Conservation (phyloP, 1,140 invertebrate genomes). For the Drosophila malerkotliana region DNA sequence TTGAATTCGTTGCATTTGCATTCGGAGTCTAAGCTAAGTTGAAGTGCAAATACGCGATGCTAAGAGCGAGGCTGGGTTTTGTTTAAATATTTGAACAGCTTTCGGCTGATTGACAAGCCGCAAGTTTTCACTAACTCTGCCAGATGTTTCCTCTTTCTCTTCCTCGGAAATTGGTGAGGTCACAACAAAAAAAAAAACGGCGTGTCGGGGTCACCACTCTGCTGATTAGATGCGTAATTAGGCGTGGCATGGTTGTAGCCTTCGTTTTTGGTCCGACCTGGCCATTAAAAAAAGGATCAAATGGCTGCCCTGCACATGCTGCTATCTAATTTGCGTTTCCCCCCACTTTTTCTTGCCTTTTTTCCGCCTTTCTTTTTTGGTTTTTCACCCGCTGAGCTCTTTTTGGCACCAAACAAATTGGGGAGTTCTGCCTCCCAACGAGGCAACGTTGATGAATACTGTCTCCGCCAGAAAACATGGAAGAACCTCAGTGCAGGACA, state of each 20-base stretch:
- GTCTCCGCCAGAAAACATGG: constrained; percentile 24
- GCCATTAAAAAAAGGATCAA: constrained; percentile 66
- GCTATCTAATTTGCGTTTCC: constrained; percentile 71
- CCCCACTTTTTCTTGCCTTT: constrained; percentile 28
- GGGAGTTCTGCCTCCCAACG: constrained; percentile 39
- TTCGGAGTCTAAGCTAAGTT: constrained; percentile 51
- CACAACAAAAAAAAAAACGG: not conserved
- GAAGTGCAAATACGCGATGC: constrained; percentile 63
- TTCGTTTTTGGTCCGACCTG: constrained; percentile 6
- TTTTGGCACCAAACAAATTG: constrained; percentile 39
- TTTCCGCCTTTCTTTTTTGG: constrained; percentile 15
- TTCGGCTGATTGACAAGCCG: constrained; percentile 63
- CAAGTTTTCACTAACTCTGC: constrained; percentile 31
- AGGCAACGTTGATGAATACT: constrained; percentile 47
- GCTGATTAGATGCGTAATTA: constrained; percentile 78
- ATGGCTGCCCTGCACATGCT: constrained; percentile 52
- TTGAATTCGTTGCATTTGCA: constrained; percentile 42
- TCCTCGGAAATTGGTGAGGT: constrained; percentile 30
- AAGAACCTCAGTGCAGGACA: constrained; percentile 13
- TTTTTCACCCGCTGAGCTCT: constrained; percentile 42
- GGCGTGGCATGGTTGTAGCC: constrained; percentile 41
- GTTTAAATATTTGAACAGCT: constrained; percentile 74
- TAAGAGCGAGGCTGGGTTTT: constrained; percentile 29
- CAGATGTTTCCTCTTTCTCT: constrained; percentile 31
- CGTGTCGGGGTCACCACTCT: constrained; percentile 14